Evolutionary conservation across 2,113 vertebrate species (phyloP), one percentile per base, ranked within the genome.

Genomic region (Tamias sibiricus): DNA sequence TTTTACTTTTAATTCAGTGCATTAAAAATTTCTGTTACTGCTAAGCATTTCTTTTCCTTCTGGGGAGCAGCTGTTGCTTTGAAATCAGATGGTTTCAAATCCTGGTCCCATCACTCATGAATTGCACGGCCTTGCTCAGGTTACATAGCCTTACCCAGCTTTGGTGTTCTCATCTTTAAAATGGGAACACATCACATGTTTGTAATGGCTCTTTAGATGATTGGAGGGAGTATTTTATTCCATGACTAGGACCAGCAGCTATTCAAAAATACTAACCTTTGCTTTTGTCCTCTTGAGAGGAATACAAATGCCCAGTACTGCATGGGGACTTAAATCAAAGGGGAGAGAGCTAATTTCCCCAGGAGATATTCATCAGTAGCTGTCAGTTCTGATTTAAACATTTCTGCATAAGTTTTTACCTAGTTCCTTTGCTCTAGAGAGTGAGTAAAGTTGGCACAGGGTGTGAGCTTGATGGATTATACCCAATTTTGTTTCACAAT

Each of bases 401-500:
- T 92, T 94, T 96, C 59, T 66, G 75, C 90, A 90, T 96, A 93
- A 93, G 93, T 95, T 97, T 93, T 94, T 96, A 96, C 95, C 96
- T 97, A 90, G 44, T 97, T 96, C 76, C 69, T 94, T 32, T 93
- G 71, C 90, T 87, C 66, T 59, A 87, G n/a, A 74, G 69, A 97
- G 52, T 90, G 54, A 96, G 86, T 96, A 87, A 96, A 96, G 87
- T 90, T 98, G 97, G 91, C 95, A 94, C 91, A 86, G 64, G 54
- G 89, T 93, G 37, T 97, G 96, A 97, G 30, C 95, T 94, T 96
- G 95, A 98, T 96, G 96, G 94, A 97, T 97, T 94, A 93, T 80
- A 49, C 93, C 97, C 97, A 98, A 97, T 87, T 97, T 97, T 94
- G 79, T 97, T 96, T 97, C 96, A 93, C 91, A 97, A 95, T 97